Evolutionary conservation across 2,113 vertebrate genomes (phyloP).

Genomic region (Neolamprologus longior): DNA sequence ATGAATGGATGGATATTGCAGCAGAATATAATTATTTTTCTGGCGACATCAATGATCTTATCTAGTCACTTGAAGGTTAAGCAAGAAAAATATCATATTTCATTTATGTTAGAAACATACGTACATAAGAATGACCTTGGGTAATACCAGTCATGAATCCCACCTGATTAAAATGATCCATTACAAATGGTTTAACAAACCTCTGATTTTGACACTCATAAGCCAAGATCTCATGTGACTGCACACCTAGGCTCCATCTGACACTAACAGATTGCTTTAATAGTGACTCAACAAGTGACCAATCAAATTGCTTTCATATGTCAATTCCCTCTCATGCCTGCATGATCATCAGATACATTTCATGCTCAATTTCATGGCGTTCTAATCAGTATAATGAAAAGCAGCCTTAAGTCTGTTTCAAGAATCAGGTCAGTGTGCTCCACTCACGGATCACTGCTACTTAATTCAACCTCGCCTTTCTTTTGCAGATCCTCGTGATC

Average conservation of each 20-base stretch:
- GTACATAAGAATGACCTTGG: neutral
- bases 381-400: constrained; percentile 62
- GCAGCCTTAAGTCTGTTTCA: constrained; percentile 11
- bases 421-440: neutral
- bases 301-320: constrained; percentile 52
- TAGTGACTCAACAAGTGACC: neutral
- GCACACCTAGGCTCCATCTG: neutral
- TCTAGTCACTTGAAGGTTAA: neutral
- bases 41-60: neutral
- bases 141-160: rapidly evolving
- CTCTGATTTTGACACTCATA: neutral
- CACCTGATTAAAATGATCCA: neutral
- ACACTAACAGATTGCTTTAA: neutral
- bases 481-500: neutral
- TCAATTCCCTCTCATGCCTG: constrained; percentile 19
- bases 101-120: neutral
- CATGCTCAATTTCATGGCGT: constrained; percentile 45
- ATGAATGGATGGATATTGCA: neutral
- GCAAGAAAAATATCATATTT: neutral
- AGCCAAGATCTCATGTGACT: neutral
- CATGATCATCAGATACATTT: constrained; percentile 45
- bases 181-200: neutral
- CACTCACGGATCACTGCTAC: neutral
- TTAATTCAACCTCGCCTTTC: neutral
- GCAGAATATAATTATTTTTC: neutral